phyloP scores from a whole-genome alignment of 37 sponge, comb jelly and placozoan species.

The Cladorhizidae sp. region DNA sequence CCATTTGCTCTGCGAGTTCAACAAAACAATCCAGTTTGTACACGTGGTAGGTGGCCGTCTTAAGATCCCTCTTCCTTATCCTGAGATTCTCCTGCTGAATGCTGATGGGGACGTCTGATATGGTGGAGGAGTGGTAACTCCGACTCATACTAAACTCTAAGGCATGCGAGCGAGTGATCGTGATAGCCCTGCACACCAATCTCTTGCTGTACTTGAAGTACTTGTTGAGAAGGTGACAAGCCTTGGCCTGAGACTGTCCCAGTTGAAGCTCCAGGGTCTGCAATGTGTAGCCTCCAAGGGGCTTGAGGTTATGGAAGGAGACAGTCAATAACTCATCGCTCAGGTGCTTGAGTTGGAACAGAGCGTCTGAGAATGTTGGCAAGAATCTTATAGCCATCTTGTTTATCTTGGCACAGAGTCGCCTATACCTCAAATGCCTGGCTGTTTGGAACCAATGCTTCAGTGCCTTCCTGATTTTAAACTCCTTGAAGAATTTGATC shows the following conservation, averaged over 20 bases:
- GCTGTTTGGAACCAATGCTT: conserved; percentile 60
- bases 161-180: conserved; percentile 1
- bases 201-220: conserved; percentile 65
- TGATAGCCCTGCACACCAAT: conserved; percentile 31
- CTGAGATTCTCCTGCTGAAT: conserved; percentile 43
- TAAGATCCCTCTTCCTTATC: conserved; percentile 34
- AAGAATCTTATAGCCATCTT: conserved; percentile 30
- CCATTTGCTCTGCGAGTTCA: conserved; percentile 48
- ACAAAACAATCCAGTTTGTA: conserved; percentile 34
- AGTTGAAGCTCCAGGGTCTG: conserved; percentile 4
- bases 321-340: conserved; percentile 58
- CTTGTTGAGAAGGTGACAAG: conserved; percentile 26
- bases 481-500: conserved; percentile 65
- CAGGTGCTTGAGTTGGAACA: conserved; percentile 47
- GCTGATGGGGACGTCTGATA: conserved; percentile 69
- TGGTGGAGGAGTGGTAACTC: conserved; percentile 40
- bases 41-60: conserved; percentile 18
- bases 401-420: background rate
- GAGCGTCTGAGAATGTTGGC: conserved; percentile 28
- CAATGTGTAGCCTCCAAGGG: conserved; percentile 26
- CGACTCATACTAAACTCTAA: conserved; percentile 29
- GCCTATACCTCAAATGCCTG: conserved; percentile 19
- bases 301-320: conserved; percentile 12
- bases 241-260: background rate
- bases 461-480: conserved; percentile 51